Percentiles rank a stretch among this genome's conserved stretches.
Conservation (phyloP, 1,140 invertebrate genomes). For the Pseudomyrmex sp. region DNA sequence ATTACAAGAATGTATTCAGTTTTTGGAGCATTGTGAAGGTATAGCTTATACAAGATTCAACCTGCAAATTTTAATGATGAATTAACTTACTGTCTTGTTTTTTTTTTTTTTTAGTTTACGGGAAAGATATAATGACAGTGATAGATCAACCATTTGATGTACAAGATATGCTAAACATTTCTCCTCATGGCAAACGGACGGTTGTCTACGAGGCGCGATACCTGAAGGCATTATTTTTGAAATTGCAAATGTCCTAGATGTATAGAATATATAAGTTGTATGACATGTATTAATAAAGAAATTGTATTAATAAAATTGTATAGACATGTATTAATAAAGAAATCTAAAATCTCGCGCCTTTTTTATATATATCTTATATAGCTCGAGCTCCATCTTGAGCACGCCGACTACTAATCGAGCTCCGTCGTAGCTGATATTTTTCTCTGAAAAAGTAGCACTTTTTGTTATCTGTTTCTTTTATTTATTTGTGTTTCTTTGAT, state of each 20-base stretch:
- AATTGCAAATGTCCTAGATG: constrained; percentile 86
- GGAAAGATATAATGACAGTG: constrained; percentile 93
- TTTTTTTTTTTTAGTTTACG: constrained; percentile 90
- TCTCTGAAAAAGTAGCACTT: too few relatives aligned
- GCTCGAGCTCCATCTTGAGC: too few relatives aligned
- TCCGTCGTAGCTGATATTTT: too few relatives aligned
- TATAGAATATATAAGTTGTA: background rate
- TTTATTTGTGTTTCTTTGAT: too few relatives aligned
- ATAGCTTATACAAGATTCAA: constrained; percentile 45
- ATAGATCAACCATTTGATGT: constrained; percentile 93
- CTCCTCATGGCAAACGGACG: constrained; percentile 94
- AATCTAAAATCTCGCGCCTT: too few relatives aligned
- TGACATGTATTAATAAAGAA: background rate
- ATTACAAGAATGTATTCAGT: constrained; percentile 95
- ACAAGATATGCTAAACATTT: constrained; percentile 87
- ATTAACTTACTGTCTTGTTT: constrained; percentile 24
- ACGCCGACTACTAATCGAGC: too few relatives aligned
- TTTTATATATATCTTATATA: background rate
- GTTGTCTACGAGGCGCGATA: constrained; percentile 96
- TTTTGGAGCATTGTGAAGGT: constrained; percentile 96
- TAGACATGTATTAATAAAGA: background rate
- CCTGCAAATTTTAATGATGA: constrained; percentile 5
- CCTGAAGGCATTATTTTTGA: constrained; percentile 93
- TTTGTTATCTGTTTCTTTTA: too few relatives aligned
- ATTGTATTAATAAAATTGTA: background rate